A percentile compares a stretch with the other conserved stretches of the same genome.
These are phyloP conservation scores for Oscheius myriophilus DNA, from an alignment of 2,888 invertebrate genomes.

Conservation along the genomic window DNA sequence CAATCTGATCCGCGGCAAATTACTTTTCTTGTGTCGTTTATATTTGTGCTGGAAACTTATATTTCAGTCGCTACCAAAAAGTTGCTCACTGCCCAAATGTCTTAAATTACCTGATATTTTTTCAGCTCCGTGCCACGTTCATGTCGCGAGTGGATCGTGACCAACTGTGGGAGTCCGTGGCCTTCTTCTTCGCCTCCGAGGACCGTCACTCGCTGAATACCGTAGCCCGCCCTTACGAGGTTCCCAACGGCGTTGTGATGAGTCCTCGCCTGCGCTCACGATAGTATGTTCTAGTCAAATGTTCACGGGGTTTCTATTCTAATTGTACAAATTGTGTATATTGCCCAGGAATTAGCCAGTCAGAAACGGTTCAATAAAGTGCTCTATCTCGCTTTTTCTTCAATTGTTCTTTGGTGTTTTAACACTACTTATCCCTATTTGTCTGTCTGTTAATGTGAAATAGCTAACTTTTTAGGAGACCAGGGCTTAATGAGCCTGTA, in stretches of 20 bases:
- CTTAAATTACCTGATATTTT: neutral
- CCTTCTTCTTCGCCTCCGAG: slow-evolving; percentile 52
- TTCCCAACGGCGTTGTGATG: slow-evolving; percentile 11
- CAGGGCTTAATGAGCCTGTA: slow-evolving; percentile 36
- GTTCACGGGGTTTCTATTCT: no score
- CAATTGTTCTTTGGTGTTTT: neutral
- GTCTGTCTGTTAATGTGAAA: no score
- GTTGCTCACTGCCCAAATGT: no score
- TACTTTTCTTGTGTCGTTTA: no score
- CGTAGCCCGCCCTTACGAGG: neutral
- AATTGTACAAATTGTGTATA: slow-evolving; percentile 10
- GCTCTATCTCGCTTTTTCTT: neutral
- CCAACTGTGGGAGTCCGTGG: slow-evolving; percentile 57
- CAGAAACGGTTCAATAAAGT: neutral
- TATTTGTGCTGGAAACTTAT: no score
- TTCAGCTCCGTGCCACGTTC: slow-evolving; percentile 67
- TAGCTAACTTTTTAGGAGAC: no score
- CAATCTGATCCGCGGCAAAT: no score
- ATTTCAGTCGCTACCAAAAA: no score
- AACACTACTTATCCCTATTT: neutral
- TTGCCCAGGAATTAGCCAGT: neutral
- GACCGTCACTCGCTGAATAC: slow-evolving; percentile 26
- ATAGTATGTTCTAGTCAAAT: no score
- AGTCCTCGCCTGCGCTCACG: slow-evolving; percentile 14
- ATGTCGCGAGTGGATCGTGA: slow-evolving; percentile 58